Conservation (phyloP, 2,888 invertebrate species). For the Dysmachus trigonus region DNA sequence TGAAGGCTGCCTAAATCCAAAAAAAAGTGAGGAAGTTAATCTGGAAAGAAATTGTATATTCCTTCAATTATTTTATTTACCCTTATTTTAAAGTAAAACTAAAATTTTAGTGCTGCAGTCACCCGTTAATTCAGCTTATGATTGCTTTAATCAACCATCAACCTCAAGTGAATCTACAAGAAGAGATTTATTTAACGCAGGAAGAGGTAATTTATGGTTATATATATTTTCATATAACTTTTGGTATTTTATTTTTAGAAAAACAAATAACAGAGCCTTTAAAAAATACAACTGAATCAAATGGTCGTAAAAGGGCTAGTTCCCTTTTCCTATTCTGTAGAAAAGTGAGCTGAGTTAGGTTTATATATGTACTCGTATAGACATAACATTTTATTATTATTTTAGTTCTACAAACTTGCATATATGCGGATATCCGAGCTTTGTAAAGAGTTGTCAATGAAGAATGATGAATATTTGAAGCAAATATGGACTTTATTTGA, state of each 20-base stretch:
- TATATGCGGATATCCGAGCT: slow-evolving; percentile 91
- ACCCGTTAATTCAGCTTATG: slow-evolving; percentile 69
- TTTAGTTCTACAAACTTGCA: slow-evolving; percentile 87
- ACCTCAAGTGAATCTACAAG: slow-evolving; percentile 54
- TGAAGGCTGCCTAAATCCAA: neutral
- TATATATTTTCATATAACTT: neutral
- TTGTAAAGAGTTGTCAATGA: slow-evolving; percentile 80
- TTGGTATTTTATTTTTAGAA: neutral
- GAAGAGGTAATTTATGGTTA: neutral
- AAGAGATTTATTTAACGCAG: slow-evolving; percentile 65
- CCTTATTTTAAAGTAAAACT: neutral
- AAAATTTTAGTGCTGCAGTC: slow-evolving; percentile 63
- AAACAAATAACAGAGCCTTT: neutral
- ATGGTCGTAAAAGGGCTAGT: slow-evolving; percentile 1
- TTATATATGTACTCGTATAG: neutral
- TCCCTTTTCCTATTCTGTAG: slow-evolving; percentile 16
- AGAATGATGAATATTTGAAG: slow-evolving; percentile 75
- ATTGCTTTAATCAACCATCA: slow-evolving; percentile 66
- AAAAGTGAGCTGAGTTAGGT: neutral
- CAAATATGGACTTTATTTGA: slow-evolving; percentile 99
- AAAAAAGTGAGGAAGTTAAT: slow-evolving; percentile 42
- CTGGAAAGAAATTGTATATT: slow-evolving; percentile 47
- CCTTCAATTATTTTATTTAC: neutral
- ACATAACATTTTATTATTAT: slow-evolving; percentile 36
- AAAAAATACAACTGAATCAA: neutral